Evolutionary conservation across 2,888 invertebrate genomes (phyloP).

Genomic region (Melikaiella ostensackeni): DNA sequence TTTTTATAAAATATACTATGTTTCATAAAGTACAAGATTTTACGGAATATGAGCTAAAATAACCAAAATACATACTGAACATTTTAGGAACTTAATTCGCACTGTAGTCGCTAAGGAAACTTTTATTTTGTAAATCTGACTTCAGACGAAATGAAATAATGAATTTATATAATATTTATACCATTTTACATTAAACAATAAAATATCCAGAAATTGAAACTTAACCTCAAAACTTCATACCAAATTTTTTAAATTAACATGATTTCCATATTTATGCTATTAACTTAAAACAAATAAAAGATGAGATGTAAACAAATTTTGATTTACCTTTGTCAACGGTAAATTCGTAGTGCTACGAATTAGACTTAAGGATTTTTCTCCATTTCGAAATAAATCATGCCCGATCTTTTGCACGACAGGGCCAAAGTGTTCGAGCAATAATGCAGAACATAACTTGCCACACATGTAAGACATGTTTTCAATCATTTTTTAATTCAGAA

Average conservation of each 20-base stretch:
- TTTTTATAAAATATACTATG: too few relatives aligned
- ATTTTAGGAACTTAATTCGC: too few relatives aligned
- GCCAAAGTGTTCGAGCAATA: conserved; percentile 89
- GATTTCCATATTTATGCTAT: background rate
- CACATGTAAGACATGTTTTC: conserved; percentile 84
- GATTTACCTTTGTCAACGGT: conserved; percentile 79
- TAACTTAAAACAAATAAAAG: conserved; percentile 14
- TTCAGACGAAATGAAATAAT: too few relatives aligned
- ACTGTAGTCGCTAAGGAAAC: too few relatives aligned
- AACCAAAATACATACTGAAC: too few relatives aligned
- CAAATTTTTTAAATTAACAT: background rate
- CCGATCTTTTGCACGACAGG: conserved; percentile 87
- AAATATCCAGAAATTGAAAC: background rate
- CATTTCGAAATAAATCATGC: conserved; percentile 84
- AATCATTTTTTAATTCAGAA: background rate
- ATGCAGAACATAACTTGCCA: conserved; percentile 85
- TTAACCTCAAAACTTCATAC: background rate
- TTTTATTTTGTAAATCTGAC: too few relatives aligned
- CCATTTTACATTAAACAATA: conserved; percentile 9
- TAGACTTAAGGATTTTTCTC: conserved; percentile 83
- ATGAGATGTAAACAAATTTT: conserved; percentile 18
- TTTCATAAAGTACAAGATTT: too few relatives aligned
- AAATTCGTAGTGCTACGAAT: conserved; percentile 82
- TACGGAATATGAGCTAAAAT: too few relatives aligned
- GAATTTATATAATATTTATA: too few relatives aligned